Evolutionary conservation across 30 jellyfish, hydroid and myxozoan genomes (phyloP).

Genomic region (Pseudorhiza aurosa): DNA sequence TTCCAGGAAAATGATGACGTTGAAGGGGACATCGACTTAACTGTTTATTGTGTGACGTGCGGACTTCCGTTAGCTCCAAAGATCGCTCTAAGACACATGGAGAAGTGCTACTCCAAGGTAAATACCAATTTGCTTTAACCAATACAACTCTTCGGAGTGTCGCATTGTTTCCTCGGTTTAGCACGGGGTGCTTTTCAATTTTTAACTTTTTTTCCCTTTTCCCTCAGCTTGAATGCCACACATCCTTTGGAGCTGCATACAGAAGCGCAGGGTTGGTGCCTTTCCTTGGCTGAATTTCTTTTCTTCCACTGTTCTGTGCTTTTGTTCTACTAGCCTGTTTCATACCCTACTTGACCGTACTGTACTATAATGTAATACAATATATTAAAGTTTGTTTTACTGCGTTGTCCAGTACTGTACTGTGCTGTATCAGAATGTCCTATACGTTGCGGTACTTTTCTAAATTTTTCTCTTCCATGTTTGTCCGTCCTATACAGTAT

Average conservation of each 20-base stretch:
- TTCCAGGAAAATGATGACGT: slow-evolving; percentile 79
- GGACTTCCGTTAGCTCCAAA: slow-evolving; percentile 97
- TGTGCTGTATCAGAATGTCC: no score
- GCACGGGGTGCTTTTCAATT: not conserved
- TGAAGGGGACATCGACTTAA: slow-evolving; percentile 87
- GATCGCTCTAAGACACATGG: slow-evolving; percentile 96
- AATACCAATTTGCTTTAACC: not conserved
- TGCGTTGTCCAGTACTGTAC: no score
- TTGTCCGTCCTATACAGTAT: no score
- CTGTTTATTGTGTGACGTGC: slow-evolving; percentile 94
- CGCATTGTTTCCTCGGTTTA: not conserved
- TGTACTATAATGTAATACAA: no score
- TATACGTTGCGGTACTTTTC: no score
- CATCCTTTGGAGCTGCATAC: slow-evolving; percentile 95
- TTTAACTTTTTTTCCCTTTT: not conserved
- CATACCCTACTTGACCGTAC: no score
- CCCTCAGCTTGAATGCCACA: slow-evolving; percentile 85
- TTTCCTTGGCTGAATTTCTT: not conserved
- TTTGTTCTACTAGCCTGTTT: no score
- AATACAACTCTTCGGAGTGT: not conserved
- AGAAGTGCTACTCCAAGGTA: slow-evolving; percentile 98
- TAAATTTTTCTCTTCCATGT: no score
- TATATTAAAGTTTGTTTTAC: no score
- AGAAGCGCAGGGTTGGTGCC: slow-evolving; percentile 93
- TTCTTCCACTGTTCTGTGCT: no score